phyloP scores from a whole-genome alignment of 1,140 invertebrate species.

The Leptopilina clavipes region DNA sequence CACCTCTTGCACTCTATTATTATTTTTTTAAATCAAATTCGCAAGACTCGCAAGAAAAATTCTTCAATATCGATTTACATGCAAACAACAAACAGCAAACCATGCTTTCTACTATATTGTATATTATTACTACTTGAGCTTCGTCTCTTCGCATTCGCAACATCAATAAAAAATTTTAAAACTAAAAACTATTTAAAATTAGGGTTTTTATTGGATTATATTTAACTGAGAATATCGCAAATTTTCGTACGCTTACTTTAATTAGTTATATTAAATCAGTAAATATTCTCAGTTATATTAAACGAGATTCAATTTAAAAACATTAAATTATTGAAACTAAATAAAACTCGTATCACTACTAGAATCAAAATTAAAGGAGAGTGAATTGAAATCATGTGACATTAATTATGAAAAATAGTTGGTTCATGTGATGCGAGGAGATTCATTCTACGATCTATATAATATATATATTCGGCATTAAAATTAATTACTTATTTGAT shows the following conservation, averaged over 20 bases:
- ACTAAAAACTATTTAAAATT: not conserved
- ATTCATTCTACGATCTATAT: slow-evolving; percentile 13
- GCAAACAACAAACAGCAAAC: slow-evolving; percentile 28
- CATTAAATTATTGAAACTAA: not conserved
- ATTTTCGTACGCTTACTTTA: too few relatives aligned
- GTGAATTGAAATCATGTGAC: not conserved
- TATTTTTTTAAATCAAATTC: not conserved
- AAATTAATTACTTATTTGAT: slow-evolving; percentile 28
- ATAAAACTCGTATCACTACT: not conserved
- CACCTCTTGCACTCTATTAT: slow-evolving; percentile 9
- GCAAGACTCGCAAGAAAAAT: not conserved
- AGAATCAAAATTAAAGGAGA: not conserved
- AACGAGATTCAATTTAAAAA: not conserved
- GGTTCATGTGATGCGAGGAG: slow-evolving; percentile 8
- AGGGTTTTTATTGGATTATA: not conserved
- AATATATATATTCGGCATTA: not conserved
- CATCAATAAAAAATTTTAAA: not conserved
- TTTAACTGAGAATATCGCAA: too few relatives aligned
- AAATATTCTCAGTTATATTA: too few relatives aligned
- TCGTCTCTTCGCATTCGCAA: slow-evolving; percentile 29
- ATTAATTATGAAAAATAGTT: slow-evolving; percentile 1
- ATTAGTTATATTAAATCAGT: too few relatives aligned
- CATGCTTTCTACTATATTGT: slow-evolving; percentile 29
- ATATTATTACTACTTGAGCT: slow-evolving; percentile 34
- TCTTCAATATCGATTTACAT: slow-evolving; percentile 4